Evolutionary conservation across 2,888 invertebrate species (phyloP).

Genomic region (Trachelus iudaicus): DNA sequence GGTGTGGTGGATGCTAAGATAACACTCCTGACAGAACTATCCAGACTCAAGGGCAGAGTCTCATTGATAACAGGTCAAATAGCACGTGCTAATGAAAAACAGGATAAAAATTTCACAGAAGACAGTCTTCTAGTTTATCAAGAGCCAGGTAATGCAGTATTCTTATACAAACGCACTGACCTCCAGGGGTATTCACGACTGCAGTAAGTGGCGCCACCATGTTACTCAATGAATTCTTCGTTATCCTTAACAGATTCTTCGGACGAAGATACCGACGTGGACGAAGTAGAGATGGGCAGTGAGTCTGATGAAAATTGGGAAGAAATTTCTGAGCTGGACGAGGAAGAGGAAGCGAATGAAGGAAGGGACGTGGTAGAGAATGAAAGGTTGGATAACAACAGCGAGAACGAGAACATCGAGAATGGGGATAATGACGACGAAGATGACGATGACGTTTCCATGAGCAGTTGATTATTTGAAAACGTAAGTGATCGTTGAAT

Average conservation of each 20-base stretch:
- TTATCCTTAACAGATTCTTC: slow-evolving; percentile 50
- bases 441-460: slow-evolving; percentile 35
- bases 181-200: not conserved
- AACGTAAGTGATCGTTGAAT: not conserved
- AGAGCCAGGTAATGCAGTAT: slow-evolving; percentile 66
- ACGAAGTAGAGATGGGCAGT: slow-evolving; percentile 52
- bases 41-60: slow-evolving; percentile 72
- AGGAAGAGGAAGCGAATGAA: slow-evolving; percentile 27
- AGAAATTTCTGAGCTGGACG: slow-evolving; percentile 56
- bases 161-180: not conserved
- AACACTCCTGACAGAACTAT: slow-evolving; percentile 68
- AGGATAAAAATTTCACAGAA: slow-evolving; percentile 61
- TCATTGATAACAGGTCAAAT: slow-evolving; percentile 72
- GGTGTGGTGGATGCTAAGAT: slow-evolving; percentile 71
- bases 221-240: not conserved
- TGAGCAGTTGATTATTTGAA: slow-evolving; percentile 39
- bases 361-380: slow-evolving; percentile 42
- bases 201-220: not conserved
- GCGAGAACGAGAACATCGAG: not conserved
- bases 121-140: slow-evolving; percentile 69
- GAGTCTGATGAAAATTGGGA: slow-evolving; percentile 62
- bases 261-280: slow-evolving; percentile 54
- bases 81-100: slow-evolving; percentile 60
- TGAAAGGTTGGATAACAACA: slow-evolving; percentile 44
- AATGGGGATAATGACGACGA: not conserved